phyloP scores from a whole-genome alignment of 2,113 vertebrate genomes.

The Pangasianodon hypophthalmus region DNA sequence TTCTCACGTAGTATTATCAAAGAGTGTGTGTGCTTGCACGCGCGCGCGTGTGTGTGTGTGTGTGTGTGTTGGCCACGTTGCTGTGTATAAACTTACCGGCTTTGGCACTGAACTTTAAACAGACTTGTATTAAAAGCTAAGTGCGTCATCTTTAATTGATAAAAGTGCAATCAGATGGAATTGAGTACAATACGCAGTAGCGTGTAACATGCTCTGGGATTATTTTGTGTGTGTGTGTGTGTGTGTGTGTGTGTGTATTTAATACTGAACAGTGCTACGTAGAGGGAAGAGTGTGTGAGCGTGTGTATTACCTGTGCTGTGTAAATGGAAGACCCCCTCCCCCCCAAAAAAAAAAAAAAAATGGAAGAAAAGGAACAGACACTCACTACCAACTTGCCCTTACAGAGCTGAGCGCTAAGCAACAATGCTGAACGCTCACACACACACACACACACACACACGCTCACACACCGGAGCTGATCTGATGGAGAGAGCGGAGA shows the following conservation, averaged over 20 bases:
- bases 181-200: conserved; percentile 37
- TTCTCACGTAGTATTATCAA: conserved; percentile 50
- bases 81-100: conserved; percentile 56
- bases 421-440: neutral
- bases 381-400: conserved; percentile 62
- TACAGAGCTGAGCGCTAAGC: conserved; percentile 10
- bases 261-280: conserved; percentile 58
- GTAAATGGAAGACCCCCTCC: conserved; percentile 59
- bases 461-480: conserved; percentile 17
- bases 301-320: conserved; percentile 31
- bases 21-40: neutral
- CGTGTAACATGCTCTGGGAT: conserved; percentile 34
- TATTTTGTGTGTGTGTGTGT: conserved; percentile 40
- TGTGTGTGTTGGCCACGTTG: conserved; percentile 43
- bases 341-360: neutral
- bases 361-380: conserved; percentile 52
- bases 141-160: conserved; percentile 23
- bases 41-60: neutral
- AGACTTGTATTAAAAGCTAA: conserved; percentile 42
- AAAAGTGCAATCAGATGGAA: conserved; percentile 54
- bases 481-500: conserved; percentile 39
- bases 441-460: neutral
- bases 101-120: conserved; percentile 64
- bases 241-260: conserved; percentile 37
- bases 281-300: conserved; percentile 38